Evolutionary conservation across 2,888 invertebrate species (phyloP).

Genomic region (Drosophila parthenogenetica): DNA sequence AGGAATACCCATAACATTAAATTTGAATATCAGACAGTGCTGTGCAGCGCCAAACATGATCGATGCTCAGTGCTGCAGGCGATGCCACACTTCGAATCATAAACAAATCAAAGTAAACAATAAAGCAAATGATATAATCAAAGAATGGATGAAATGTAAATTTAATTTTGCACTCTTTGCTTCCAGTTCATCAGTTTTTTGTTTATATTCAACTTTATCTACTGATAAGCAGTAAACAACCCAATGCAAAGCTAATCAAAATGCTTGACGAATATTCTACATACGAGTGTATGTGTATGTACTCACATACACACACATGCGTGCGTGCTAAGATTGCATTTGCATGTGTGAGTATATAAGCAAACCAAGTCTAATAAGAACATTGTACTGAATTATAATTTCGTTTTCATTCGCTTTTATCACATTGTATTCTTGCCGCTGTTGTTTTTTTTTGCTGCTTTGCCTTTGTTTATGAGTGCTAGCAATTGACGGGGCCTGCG

Average conservation of each 20-base stretch:
- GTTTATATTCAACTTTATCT: slow-evolving; percentile 48
- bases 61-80: slow-evolving; percentile 24
- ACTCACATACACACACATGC: not conserved
- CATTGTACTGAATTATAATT: slow-evolving; percentile 61
- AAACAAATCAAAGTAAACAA: not conserved
- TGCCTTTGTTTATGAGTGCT: slow-evolving; percentile 44
- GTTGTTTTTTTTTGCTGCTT: slow-evolving; percentile 1
- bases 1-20: slow-evolving; percentile 2
- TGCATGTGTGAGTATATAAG: slow-evolving; percentile 11
- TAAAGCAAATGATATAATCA: not conserved
- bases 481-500: slow-evolving; percentile 43
- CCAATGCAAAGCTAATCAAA: slow-evolving; percentile 57
- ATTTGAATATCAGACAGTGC: slow-evolving; percentile 34
- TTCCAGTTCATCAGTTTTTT: slow-evolving; percentile 17
- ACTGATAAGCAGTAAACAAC: slow-evolving; percentile 25
- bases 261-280: slow-evolving; percentile 29
- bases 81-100: not conserved
- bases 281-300: not conserved
- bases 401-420: slow-evolving; percentile 55
- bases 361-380: slow-evolving; percentile 40
- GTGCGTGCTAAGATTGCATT: slow-evolving; percentile 3
- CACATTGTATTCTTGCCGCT: slow-evolving; percentile 30
- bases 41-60: slow-evolving; percentile 10
- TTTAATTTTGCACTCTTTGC: slow-evolving; percentile 19
- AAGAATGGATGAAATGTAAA: not conserved